Percentiles rank a stretch among this genome's conserved stretches.
phyloP scores from a whole-genome alignment of 2,113 vertebrate genomes.

The Setophaga kirtlandii region DNA sequence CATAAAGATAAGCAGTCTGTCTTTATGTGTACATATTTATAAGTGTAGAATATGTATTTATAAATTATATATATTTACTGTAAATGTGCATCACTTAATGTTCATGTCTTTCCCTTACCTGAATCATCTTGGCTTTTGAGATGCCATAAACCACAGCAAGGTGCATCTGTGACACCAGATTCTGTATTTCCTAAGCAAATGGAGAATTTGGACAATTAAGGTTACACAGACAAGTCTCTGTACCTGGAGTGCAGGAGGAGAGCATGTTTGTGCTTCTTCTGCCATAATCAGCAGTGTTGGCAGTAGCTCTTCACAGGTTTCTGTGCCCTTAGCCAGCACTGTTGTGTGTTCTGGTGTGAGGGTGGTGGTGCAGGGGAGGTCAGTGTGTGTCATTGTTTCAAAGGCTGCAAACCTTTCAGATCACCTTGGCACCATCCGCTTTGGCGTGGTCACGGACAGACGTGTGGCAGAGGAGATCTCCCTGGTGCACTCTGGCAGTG shows the following conservation, averaged over 20 bases:
- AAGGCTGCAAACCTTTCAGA: constrained; percentile 76
- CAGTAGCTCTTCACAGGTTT: neutral
- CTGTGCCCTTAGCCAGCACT: neutral
- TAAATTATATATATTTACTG: neutral
- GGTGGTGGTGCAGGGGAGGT: neutral
- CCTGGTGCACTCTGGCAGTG: constrained; percentile 79
- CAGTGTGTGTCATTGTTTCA: neutral
- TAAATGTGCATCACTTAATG: neutral
- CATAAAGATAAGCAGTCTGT: neutral
- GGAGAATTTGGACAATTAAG: neutral
- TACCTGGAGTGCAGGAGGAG: neutral
- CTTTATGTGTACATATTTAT: neutral
- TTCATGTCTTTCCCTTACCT: neutral
- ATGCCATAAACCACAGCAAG: neutral
- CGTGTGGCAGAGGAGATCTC: constrained; percentile 86
- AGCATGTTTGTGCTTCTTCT: neutral
- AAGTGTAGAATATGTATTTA: neutral
- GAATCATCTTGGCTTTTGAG: neutral
- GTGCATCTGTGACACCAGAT: neutral
- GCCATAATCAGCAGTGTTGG: neutral
- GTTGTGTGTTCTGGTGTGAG: neutral
- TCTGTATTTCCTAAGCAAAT: neutral
- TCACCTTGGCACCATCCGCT: constrained; percentile 88
- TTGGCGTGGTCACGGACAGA: constrained; percentile 90
- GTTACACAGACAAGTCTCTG: neutral